These are phyloP conservation scores for Tychaedon coryphoeus DNA, from an alignment of 2,113 vertebrate species.

Conservation along the genomic window DNA sequence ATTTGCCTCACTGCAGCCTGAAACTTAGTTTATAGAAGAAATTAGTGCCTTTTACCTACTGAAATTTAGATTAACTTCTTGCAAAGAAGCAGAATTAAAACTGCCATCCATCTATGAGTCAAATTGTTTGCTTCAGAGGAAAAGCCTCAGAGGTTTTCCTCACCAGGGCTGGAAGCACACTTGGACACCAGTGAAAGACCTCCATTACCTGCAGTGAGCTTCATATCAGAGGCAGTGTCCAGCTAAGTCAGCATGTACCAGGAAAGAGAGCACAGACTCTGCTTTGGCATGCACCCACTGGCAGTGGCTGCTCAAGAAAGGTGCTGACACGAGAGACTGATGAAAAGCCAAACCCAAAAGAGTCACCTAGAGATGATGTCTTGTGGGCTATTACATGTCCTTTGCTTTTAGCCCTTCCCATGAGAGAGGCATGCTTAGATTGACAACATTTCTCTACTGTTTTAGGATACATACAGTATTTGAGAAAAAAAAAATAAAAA, in stretches of 20 bases:
- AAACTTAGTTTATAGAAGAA: not conserved
- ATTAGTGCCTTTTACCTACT: not conserved
- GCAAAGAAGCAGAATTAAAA: not conserved
- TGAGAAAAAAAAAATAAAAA: not conserved
- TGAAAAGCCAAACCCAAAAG: not conserved
- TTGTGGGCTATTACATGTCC: not conserved
- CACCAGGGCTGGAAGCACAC: rapidly evolving
- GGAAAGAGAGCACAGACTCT: not conserved
- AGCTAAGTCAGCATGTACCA: not conserved
- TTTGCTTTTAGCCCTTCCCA: not conserved
- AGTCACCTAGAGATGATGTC: not conserved
- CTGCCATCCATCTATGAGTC: not conserved
- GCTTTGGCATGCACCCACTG: not conserved
- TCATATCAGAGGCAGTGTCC: not conserved
- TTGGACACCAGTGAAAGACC: not conserved
- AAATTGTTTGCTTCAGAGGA: not conserved
- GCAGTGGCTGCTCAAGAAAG: not conserved
- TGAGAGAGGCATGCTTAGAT: not conserved
- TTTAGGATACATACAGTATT: not conserved
- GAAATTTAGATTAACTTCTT: not conserved
- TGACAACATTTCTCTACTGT: not conserved
- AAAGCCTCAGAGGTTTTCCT: not conserved
- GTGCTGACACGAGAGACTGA: conserved; percentile 16
- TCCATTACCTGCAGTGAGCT: not conserved
- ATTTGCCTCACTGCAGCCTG: not conserved